phyloP scores from a whole-genome alignment of 2,797 vertebrate species.

The Syndactyla subalaris region DNA sequence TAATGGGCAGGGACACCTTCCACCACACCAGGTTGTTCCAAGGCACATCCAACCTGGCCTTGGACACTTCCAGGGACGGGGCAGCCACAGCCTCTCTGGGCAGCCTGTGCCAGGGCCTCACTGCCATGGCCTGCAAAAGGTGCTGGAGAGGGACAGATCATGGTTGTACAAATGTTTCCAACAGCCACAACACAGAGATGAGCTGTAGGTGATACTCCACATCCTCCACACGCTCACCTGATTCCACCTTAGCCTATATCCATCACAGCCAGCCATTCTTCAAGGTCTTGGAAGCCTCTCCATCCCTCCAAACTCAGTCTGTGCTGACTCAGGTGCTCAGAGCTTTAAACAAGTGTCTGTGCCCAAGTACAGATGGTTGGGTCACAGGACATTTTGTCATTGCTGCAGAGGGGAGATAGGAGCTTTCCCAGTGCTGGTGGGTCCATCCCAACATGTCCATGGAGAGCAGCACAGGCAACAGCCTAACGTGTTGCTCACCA shows the following conservation, averaged over 20 bases:
- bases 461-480: background rate
- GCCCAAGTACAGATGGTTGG: too few species aligned
- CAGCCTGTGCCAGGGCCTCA: background rate
- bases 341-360: accelerated
- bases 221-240: background rate
- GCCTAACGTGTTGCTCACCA: background rate
- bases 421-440: background rate
- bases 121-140: background rate
- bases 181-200: background rate
- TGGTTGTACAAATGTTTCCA: background rate
- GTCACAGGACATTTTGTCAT: background rate
- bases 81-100: background rate
- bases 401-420: background rate
- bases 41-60: accelerated
- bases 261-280: background rate
- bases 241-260: background rate
- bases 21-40: accelerated
- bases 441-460: accelerated
- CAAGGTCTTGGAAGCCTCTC: background rate
- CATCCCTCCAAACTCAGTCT: background rate
- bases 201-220: background rate
- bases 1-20: too few species aligned
- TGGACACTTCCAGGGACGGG: background rate
- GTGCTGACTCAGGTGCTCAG: background rate
- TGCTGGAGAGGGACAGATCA: background rate